Evolutionary conservation across 2,797 vertebrate genomes (phyloP), one percentile per base, ranked within the genome.

Genomic region (Neosalanx taihuensis): DNA sequence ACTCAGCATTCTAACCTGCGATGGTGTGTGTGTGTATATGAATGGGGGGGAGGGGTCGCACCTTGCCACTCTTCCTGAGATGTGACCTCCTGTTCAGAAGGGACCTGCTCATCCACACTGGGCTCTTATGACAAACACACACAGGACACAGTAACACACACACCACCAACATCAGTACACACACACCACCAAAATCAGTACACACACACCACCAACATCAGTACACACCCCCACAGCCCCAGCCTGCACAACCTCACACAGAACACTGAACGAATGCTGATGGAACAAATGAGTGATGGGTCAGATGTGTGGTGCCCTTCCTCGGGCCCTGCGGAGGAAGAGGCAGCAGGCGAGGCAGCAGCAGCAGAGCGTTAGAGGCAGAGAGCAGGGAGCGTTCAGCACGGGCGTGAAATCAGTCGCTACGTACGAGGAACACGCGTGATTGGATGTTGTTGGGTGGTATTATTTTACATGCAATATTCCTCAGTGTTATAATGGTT

Each of bases 91-190:
- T 76, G 83, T 73, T 91, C 89, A 91, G 82, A 89, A 85, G 74
- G 80, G 83, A 89, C 84, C 77, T 85, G 85, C 71, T 67, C 89
- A 81, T 85, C 90, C 80, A 88, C 88, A 84, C 87, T 89, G 73
- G 91, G 86, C 78, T 92, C 92, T 93, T 91, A 86, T 82, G 79
- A 86, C 83, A 88, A 72, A 86, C 86, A 73, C 64, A 72, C 51
- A 89, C 78, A 70, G 66, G 66, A 90, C 72, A 86, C 79, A 73
- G 12, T 65, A 61, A 78, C 81, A 84, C 75, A 89, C 46, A 35
- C 37, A 73, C 75, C 73, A 79, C 70, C 76, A 18, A 78, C 72
- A 69, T 23, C 70, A 13, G 37, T 17, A 37, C 64, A 31, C 64
- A 59, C 10, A 63, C 26, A 26, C 23, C 23, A 26, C 23, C 23